Percentiles rank a stretch among this genome's conserved stretches.
phyloP scores from a whole-genome alignment of 2,113 vertebrate genomes.

The Pelecanoides urinatrix region DNA sequence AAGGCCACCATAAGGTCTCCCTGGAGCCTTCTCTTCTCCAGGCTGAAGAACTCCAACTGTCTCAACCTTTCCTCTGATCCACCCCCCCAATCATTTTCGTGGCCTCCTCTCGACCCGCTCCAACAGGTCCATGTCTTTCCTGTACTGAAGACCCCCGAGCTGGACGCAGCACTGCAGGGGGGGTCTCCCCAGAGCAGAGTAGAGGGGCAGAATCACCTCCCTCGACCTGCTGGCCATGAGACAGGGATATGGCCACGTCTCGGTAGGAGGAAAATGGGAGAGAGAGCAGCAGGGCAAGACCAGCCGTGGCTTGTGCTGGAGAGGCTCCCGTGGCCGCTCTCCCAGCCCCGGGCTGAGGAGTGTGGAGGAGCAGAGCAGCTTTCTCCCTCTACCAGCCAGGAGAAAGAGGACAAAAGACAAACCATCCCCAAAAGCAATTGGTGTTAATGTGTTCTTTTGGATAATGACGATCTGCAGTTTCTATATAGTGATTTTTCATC shows the following conservation, averaged over 20 bases:
- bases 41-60: background rate
- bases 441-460: background rate
- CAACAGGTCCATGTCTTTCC: too few relatives aligned
- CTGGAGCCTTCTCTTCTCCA: background rate
- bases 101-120: background rate
- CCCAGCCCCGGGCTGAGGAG: background rate
- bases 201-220: background rate
- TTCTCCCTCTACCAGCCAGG: background rate
- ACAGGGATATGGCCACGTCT: background rate
- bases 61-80: background rate
- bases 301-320: fast-evolving
- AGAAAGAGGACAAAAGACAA: background rate
- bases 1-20: background rate
- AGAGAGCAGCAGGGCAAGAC: background rate
- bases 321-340: fast-evolving
- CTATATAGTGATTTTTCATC: background rate
- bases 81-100: fast-evolving
- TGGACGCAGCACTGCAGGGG: background rate
- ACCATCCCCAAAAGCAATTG: background rate
- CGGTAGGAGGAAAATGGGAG: background rate
- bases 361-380: fast-evolving
- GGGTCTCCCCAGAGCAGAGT: background rate
- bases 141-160: background rate
- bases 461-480: background rate
- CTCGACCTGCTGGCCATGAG: fast-evolving